Evolutionary conservation across 2,113 vertebrate species (phyloP).

Genomic region (Lophochroa leadbeateri): DNA sequence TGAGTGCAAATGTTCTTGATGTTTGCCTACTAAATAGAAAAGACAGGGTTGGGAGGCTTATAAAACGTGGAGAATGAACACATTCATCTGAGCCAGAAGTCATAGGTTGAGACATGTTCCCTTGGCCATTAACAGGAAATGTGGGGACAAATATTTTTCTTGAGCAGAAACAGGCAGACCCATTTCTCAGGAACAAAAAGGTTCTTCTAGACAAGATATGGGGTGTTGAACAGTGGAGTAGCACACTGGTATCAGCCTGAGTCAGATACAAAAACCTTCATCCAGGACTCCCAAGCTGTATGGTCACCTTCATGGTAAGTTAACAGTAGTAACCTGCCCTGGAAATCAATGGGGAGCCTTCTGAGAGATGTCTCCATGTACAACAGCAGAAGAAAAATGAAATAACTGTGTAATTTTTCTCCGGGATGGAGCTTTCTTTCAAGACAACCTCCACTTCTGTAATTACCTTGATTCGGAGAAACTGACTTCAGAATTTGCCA

Average conservation of each 20-base stretch:
- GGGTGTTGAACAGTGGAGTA: background rate
- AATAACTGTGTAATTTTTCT: background rate
- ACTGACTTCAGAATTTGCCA: background rate
- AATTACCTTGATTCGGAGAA: background rate
- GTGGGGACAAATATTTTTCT: background rate
- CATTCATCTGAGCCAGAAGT: background rate
- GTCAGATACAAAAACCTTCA: background rate
- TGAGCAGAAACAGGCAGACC: background rate
- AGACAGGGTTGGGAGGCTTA: background rate
- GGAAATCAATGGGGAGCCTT: background rate
- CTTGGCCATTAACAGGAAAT: background rate
- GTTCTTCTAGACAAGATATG: background rate
- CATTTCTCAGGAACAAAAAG: background rate
- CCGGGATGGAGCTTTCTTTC: background rate
- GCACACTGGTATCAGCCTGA: background rate
- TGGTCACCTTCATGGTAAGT: rapidly evolving
- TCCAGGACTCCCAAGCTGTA: background rate
- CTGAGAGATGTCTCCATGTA: background rate
- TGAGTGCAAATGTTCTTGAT: background rate
- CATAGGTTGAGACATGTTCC: background rate
- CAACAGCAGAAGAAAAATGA: background rate
- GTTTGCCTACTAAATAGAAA: background rate
- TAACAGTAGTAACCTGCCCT: background rate
- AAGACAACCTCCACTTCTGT: background rate
- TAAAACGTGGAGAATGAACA: background rate